phyloP scores from a whole-genome alignment of 30 jellyfish, hydroid and myxozoan genomes.

The Mastigias papua region DNA sequence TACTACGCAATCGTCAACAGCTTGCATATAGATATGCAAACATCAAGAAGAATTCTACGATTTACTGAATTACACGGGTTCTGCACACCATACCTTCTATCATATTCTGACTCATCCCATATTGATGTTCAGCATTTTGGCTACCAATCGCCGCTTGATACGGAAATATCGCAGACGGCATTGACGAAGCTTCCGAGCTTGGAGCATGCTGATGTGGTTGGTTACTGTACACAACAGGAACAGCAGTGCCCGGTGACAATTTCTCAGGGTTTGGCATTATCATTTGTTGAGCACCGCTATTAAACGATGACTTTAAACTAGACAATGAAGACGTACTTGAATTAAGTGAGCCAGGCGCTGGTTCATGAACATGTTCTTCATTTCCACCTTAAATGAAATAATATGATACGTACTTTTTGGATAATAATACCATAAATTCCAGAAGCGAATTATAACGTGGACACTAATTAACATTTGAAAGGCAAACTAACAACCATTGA shows the following conservation, averaged over 20 bases:
- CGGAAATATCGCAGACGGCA: not conserved
- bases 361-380: not conserved
- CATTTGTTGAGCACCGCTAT: not conserved
- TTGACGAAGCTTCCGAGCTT: not conserved
- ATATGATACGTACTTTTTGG: too few relatives aligned
- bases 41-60: too few relatives aligned
- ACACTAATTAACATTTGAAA: too few relatives aligned
- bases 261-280: not conserved
- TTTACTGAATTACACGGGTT: too few relatives aligned
- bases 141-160: not conserved
- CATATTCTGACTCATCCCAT: not conserved
- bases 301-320: conserved; percentile 25
- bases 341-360: conserved; percentile 3
- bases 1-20: too few relatives aligned
- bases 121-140: not conserved
- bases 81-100: not conserved
- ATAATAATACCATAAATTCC: too few relatives aligned
- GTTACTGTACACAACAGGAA: not conserved
- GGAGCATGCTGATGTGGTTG: not conserved
- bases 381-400: conserved; percentile 11
- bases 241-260: not conserved
- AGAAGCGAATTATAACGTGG: too few relatives aligned
- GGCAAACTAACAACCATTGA: too few relatives aligned
- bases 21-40: too few relatives aligned
- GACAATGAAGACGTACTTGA: conserved; percentile 43